Percentiles rank a stretch among this genome's conserved stretches.
phyloP scores from a whole-genome alignment of 2,113 vertebrate species.

The Chloropsis cyanopogon region DNA sequence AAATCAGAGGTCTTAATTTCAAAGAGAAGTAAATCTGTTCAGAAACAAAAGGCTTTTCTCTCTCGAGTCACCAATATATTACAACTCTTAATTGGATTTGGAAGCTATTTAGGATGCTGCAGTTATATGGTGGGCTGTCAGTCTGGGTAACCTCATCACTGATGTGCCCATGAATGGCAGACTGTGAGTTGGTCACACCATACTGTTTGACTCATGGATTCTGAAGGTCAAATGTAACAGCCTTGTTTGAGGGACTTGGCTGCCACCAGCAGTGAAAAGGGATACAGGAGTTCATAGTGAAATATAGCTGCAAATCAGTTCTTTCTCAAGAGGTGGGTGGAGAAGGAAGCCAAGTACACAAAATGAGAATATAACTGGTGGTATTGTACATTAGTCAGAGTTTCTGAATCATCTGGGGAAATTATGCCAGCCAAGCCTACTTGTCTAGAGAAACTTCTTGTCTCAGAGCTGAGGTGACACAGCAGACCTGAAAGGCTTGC shows the following conservation, averaged over 20 bases:
- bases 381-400: neutral
- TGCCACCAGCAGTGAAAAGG: neutral
- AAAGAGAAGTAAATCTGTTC: neutral
- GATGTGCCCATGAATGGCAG: neutral
- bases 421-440: neutral
- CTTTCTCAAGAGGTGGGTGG: neutral
- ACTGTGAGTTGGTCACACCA: neutral
- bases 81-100: constrained; percentile 45
- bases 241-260: neutral
- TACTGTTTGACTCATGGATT: neutral
- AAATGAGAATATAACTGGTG: neutral
- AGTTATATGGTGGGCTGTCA: neutral
- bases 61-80: neutral
- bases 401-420: neutral
- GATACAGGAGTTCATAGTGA: neutral
- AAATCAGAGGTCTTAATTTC: constrained; percentile 54
- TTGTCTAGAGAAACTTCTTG: neutral
- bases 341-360: neutral
- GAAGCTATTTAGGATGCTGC: constrained; percentile 18
- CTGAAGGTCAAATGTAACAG: neutral
- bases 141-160: neutral
- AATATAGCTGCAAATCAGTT: neutral
- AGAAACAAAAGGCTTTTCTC: constrained; percentile 26
- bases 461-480: neutral
- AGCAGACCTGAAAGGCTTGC: neutral